Base-by-base conservation (phyloP, 1,140 invertebrate species). In the Polypedilum pembai region DNA sequence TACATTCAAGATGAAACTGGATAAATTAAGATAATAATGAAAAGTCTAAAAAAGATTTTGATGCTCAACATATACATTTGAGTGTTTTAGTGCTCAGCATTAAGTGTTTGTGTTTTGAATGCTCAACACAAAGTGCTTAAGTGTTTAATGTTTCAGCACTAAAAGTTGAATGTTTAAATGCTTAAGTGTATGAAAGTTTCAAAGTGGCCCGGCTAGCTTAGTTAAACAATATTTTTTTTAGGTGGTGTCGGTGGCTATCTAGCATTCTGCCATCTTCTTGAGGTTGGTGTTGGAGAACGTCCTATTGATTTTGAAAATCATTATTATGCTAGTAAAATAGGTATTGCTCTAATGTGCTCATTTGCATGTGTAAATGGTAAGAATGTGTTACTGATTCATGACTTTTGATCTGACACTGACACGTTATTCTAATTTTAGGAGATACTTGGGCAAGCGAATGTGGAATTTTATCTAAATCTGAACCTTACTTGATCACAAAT, bases 381-480 rank as follows among this genome's bases (percentile, higher is more conserved):
- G 24, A 33, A 3, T 5, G 24, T 5, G 5, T 33, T 33, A 33
- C 5, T 33, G n/a, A n/a, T n/a, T n/a, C n/a, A n/a, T n/a, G 24
- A 33, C 24, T 3, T 33, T 33, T 33, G 24, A 33, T 33, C 24
- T 33, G 24, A 33, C 24, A 33, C 5, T 33, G 5, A 33, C 24
- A 33, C 5, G 24, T 33, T 33, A 3, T 33, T 33, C 24, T 33
- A 3, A 33, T 33, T 33, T 5, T 33, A 33, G 24, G 93, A 7
- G 95, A 97, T 79, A 96, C 94, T 0, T 95, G 93, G 91, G 92
- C 94, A 65, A 95, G 93, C 20, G 95, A 96, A 83, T 81, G 96
- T 56, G 94, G 93, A 40, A 94, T 94, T 0, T 79, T 94, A 8
- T 86, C 88, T 15, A 83, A 78, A 20, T 82, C 84, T 0, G 85